phyloP scores from a whole-genome alignment of 2,113 vertebrate genomes.

The Gymnogyps californianus region DNA sequence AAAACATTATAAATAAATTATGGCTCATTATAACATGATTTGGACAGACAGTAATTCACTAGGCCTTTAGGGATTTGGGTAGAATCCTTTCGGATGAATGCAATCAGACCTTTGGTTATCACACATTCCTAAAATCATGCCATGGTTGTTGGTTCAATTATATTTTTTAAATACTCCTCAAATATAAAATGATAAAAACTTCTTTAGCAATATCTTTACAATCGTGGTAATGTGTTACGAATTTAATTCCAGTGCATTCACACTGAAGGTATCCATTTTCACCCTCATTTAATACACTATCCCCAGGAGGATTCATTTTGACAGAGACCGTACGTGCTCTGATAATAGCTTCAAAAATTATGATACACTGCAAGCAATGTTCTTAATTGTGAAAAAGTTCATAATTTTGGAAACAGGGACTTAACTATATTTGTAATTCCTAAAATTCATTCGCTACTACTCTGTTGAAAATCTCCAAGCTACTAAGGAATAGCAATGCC shows the following conservation, averaged over 20 bases:
- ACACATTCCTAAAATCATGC: conserved; percentile 2
- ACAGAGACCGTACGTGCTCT: neutral
- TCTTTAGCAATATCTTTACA: neutral
- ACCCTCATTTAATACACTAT: neutral
- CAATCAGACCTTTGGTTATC: conserved; percentile 6
- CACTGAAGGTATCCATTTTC: neutral
- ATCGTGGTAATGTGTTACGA: neutral
- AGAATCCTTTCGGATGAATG: neutral
- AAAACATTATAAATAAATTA: neutral
- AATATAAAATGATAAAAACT: conserved; percentile 36
- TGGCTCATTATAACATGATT: conserved; percentile 1
- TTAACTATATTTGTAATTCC: neutral
- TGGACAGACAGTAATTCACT: conserved; percentile 3
- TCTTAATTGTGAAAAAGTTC: neutral
- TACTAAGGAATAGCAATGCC: neutral
- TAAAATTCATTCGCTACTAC: neutral
- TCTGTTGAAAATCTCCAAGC: neutral
- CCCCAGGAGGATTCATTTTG: neutral
- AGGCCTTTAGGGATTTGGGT: conserved; percentile 17
- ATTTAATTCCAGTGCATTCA: neutral
- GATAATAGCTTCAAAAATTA: neutral
- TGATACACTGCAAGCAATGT: neutral
- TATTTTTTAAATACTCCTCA: neutral
- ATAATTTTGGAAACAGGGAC: neutral
- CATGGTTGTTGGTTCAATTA: conserved; percentile 3